Conservation (phyloP, 2,888 invertebrate genomes). For the Metalampra italica region DNA sequence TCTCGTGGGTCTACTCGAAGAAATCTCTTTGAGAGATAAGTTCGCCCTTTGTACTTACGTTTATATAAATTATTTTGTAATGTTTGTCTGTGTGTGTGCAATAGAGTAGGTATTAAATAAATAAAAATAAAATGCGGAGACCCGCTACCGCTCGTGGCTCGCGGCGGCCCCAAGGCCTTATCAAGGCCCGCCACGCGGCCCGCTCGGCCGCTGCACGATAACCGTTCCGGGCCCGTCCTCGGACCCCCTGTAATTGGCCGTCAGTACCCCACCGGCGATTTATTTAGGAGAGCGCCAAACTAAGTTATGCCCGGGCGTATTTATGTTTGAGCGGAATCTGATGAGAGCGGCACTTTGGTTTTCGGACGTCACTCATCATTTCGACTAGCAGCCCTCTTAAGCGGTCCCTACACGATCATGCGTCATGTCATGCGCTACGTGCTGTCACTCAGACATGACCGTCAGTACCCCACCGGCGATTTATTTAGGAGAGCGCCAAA, state of each 20-base stretch:
- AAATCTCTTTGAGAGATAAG: too few relatives aligned
- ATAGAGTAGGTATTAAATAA: too few relatives aligned
- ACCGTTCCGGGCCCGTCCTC: background rate
- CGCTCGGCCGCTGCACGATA: background rate
- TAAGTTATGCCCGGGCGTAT: background rate
- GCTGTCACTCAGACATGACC: too few relatives aligned
- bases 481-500: background rate
- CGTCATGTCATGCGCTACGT: too few relatives aligned
- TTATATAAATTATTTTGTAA: too few relatives aligned
- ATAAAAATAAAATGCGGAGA: too few relatives aligned
- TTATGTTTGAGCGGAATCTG: background rate
- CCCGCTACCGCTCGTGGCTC: background rate
- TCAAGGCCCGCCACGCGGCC: background rate
- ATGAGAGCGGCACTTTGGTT: too few relatives aligned
- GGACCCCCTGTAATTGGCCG: background rate
- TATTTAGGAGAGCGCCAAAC: background rate
- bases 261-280: conserved; percentile 1
- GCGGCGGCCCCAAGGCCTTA: background rate
- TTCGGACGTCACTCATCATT: background rate
- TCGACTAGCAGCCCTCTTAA: background rate
- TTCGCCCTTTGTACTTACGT: too few relatives aligned
- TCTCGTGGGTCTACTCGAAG: too few relatives aligned
- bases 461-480: conserved; percentile 1
- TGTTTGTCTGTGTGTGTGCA: too few relatives aligned
- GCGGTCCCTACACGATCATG: too few relatives aligned